Percentiles rank a stretch among this genome's conserved stretches.
Conservation (phyloP, 64 coral and sea anemone genomes). For the Hydrozoanthus tunicans region DNA sequence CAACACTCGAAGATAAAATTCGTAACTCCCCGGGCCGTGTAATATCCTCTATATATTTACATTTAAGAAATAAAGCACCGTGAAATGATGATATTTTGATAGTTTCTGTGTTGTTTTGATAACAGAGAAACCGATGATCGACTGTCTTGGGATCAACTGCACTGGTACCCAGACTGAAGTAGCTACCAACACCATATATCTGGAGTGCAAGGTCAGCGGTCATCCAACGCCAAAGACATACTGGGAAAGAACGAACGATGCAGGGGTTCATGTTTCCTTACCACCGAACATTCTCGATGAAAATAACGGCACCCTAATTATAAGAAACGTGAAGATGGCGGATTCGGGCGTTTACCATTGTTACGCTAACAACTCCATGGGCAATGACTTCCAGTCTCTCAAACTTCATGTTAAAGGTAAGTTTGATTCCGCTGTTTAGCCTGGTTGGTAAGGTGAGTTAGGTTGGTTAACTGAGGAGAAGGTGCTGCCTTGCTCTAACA, state of each 20-base stretch:
- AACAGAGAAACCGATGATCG: constrained; percentile 66
- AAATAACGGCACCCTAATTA: constrained; percentile 65
- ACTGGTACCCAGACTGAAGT: constrained; percentile 35
- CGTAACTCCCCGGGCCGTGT: too few species aligned
- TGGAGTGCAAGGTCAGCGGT: constrained; percentile 59
- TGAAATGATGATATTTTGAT: too few species aligned
- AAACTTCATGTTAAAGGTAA: constrained; percentile 76
- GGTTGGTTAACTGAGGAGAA: too few species aligned
- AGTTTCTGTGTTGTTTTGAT: background rate
- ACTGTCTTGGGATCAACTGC: constrained; percentile 55
- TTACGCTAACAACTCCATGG: constrained; percentile 56
- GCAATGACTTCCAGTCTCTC: background rate
- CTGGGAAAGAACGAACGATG: constrained; percentile 34
- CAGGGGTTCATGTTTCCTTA: background rate
- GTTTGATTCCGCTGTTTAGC: background rate
- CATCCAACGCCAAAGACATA: constrained; percentile 51
- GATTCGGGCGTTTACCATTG: constrained; percentile 68
- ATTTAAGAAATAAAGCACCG: too few species aligned
- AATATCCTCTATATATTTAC: too few species aligned
- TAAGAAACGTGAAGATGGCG: constrained; percentile 25
- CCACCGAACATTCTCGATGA: constrained; percentile 32
- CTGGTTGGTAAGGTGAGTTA: too few species aligned
- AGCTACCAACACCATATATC: constrained; percentile 12
- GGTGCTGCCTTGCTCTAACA: too few species aligned
- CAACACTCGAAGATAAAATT: too few species aligned